Evolutionary conservation across 2,888 invertebrate species (phyloP), one percentile per base, ranked within the genome.

Genomic region (Rhagophthalmus giganteus): DNA sequence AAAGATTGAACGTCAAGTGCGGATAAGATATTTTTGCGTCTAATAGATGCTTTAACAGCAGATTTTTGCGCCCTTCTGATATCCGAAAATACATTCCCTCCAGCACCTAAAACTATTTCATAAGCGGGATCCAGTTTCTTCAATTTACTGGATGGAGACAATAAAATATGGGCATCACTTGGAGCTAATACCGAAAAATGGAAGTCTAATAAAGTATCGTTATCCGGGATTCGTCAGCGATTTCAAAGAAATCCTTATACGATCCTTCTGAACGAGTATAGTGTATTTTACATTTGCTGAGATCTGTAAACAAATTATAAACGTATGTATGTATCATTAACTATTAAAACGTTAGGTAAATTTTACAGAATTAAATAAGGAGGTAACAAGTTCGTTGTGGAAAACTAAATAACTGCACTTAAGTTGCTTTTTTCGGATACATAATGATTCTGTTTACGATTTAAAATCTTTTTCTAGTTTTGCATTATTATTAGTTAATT

Each of bases 61-160:
- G 77, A 72, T 61, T 81, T 81, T 63, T 82, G 78, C 62, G 76
- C 78, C 15, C 82, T 75, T 6, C 88, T 77, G 16, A 88, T 79
- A 60, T 86, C 83, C 1, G 84, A 83, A 64, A 86, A 87, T 39
- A 80, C 79, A 69, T 87, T 87, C n/a, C 76, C 78, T 2, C 87
- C 87, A 5, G 86, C 87, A 6, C 87, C 87, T 13, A 88, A 78
- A 40, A 86, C 87, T 32, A 87, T 82, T 74, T 88, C 87, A 70
- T 87, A 87, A 0, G 85, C 85, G 0, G 81, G 77, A 62, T 83
- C 84, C 1, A 50, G 60, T 1, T 64, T 54, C 0, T 72, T 65
- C 0, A 84, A 79, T 2, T 64, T 68, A 0, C 74, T 67, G 0
- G 76, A 76, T 0, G 82, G 74, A 0, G 86, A 81, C 5, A 88